A percentile compares a stretch with the other conserved stretches of the same genome.
Conservation (phyloP, 1,140 invertebrate genomes). For the Schlechtendalia chinensis region DNA sequence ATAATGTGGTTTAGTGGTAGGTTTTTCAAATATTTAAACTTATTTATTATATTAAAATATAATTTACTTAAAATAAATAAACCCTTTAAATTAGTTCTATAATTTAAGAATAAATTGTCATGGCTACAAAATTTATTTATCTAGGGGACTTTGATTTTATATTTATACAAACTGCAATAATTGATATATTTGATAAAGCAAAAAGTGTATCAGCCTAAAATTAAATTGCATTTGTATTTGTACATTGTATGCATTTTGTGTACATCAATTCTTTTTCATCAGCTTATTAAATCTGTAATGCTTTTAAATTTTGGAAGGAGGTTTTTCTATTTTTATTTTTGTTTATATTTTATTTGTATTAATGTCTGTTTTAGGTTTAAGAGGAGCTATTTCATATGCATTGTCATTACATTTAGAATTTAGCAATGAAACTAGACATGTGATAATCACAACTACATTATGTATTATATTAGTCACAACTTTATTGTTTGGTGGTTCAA, state of each 20-base stretch:
- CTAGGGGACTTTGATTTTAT: no score
- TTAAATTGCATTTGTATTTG: no score
- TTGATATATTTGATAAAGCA: no score
- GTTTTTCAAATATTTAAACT: constrained; percentile 51
- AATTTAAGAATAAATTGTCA: no score
- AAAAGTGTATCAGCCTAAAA: no score
- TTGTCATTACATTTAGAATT: constrained; percentile 94
- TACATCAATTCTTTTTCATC: background rate
- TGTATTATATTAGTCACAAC: constrained; percentile 96
- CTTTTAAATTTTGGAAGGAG: background rate
- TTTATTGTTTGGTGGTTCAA: constrained; percentile 90
- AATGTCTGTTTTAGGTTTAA: constrained; percentile 66
- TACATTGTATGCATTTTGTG: no score
- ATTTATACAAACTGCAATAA: no score
- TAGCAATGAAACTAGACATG: constrained; percentile 87
- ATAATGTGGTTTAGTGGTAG: constrained; percentile 98
- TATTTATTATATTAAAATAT: background rate
- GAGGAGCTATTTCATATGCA: constrained; percentile 97
- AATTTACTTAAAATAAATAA: no score
- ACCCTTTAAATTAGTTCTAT: no score
- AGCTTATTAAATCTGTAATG: background rate
- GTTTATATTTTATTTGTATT: constrained; percentile 1
- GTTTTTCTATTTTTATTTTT: background rate
- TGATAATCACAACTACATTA: constrained; percentile 95
- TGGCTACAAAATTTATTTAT: no score